Percentiles rank a stretch among this genome's conserved stretches.
Conservation (phyloP, 2,888 invertebrate species). For the Quadroppia sp. region DNA sequence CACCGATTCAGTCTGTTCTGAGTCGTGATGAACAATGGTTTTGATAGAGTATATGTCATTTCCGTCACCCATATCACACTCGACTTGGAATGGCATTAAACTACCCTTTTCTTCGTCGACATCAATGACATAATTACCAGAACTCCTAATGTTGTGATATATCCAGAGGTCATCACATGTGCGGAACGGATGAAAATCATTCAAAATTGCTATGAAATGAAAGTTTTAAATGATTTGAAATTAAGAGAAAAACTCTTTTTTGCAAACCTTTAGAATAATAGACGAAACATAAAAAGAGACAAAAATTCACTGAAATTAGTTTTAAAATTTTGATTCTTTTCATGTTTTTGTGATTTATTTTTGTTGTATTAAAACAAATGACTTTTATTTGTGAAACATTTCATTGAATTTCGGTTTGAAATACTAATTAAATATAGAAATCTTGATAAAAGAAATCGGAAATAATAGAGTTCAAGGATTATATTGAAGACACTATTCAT, state of each 20-base stretch:
- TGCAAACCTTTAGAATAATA: background rate
- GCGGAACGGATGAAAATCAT: background rate
- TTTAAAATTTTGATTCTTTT: background rate
- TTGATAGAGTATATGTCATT: conserved; percentile 45
- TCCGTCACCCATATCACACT: conserved; percentile 48
- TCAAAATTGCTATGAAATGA: background rate
- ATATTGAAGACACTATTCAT: background rate
- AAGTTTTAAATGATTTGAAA: background rate
- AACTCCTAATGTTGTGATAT: conserved; percentile 43
- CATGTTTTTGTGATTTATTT: background rate
- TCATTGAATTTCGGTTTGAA: background rate
- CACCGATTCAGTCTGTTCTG: conserved; percentile 46
- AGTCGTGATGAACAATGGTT: conserved; percentile 49
- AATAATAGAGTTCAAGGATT: conserved; percentile 28
- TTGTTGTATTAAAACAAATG: background rate
- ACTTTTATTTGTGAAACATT: background rate
- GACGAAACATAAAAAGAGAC: background rate
- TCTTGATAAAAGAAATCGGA: conserved; percentile 22
- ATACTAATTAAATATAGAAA: conserved; percentile 32
- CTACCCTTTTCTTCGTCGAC: conserved; percentile 47
- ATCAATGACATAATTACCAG: conserved; percentile 48
- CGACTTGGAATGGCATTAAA: conserved; percentile 45
- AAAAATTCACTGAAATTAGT: background rate
- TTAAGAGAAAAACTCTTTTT: background rate
- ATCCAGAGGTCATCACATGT: conserved; percentile 47